A percentile compares a stretch with the other conserved stretches of the same genome.
phyloP scores from a whole-genome alignment of 1,140 invertebrate species.

The Camponotus pennsylvanicus region DNA sequence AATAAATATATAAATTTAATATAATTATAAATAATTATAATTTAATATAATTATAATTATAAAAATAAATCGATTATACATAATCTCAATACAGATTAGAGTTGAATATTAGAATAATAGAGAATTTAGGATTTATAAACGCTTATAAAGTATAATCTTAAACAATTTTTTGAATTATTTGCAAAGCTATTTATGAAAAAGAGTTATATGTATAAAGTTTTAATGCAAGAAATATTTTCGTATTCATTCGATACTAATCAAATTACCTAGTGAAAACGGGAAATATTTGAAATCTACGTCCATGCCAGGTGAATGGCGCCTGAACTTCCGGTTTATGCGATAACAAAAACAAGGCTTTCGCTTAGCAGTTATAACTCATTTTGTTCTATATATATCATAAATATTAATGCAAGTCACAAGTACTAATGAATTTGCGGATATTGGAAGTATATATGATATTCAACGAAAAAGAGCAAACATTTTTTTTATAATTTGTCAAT shows the following conservation, averaged over 20 bases:
- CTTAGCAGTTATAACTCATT: not conserved
- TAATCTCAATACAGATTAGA: not conserved
- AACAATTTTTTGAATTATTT: not conserved
- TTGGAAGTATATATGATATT: not conserved
- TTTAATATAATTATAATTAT: no score
- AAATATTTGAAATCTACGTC: constrained; percentile 62
- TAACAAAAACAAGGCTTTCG: constrained; percentile 45
- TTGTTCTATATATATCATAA: not conserved
- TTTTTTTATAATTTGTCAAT: not conserved
- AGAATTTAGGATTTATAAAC: not conserved
- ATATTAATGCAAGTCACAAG: not conserved
- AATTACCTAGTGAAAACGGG: not conserved
- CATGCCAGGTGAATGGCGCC: constrained; percentile 24
- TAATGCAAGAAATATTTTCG: not conserved
- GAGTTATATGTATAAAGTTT: not conserved
- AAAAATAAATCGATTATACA: not conserved
- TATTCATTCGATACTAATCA: constrained; percentile 23
- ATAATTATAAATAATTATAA: no score
- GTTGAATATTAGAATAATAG: not conserved
- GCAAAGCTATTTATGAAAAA: no score
- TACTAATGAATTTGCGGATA: constrained; percentile 3
- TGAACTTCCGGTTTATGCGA: constrained; percentile 44
- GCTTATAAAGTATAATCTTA: not conserved
- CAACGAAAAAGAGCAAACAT: not conserved
- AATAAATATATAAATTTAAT: no score